Evolutionary conservation across 2,888 invertebrate species (phyloP).

Genomic region (Coremacera marginata): DNA sequence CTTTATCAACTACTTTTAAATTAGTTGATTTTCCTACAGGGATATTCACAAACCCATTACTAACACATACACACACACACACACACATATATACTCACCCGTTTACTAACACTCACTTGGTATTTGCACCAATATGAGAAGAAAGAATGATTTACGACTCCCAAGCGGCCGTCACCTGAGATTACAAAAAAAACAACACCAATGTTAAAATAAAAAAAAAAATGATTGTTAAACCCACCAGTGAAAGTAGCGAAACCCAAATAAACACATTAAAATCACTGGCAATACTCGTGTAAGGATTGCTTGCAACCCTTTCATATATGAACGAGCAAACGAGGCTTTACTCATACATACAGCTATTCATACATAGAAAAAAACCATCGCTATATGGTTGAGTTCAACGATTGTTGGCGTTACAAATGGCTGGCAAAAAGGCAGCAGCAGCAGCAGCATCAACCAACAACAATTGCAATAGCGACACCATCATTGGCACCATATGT

Average conservation of each 20-base stretch:
- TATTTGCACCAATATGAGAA: constrained; percentile 10
- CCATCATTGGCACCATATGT: constrained; percentile 70
- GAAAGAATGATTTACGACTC: constrained; percentile 64
- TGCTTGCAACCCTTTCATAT: constrained; percentile 9
- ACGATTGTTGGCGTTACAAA: neutral
- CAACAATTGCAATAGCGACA: constrained; percentile 17
- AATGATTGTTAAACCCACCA: constrained; percentile 34
- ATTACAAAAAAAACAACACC: constrained; percentile 59
- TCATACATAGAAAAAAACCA: neutral
- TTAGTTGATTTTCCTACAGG: too few relatives aligned
- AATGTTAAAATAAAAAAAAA: constrained; percentile 17
- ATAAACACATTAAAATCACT: constrained; percentile 64
- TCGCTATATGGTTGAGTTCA: constrained; percentile 16
- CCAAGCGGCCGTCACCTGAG: constrained; percentile 69
- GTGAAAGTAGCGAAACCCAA: constrained; percentile 55
- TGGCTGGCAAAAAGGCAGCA: constrained; percentile 33
- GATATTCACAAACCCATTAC: constrained; percentile 12
- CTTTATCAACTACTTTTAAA: too few relatives aligned
- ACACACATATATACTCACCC: neutral
- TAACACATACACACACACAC: neutral
- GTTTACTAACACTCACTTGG: neutral
- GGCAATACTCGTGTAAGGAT: constrained; percentile 39
- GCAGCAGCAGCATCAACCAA: constrained; percentile 7
- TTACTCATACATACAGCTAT: neutral
- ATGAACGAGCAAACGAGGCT: neutral